A percentile compares a stretch with the other conserved stretches of the same genome.
Evolutionary conservation across 1,140 invertebrate species (phyloP).

Genomic region (Drosophila sp.): DNA sequence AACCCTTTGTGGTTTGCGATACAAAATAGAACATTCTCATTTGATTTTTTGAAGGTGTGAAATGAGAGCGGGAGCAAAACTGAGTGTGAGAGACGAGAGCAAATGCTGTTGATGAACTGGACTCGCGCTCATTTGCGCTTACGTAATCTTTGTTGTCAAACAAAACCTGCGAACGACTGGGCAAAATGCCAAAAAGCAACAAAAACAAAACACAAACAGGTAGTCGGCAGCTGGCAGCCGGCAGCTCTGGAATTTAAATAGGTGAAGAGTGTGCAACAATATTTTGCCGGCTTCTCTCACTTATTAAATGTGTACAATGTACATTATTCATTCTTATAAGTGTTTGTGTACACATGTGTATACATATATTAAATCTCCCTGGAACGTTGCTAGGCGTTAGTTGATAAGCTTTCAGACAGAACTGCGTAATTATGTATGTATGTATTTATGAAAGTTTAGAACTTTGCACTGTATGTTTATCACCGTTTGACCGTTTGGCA

Average conservation of each 20-base stretch:
- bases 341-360: not conserved
- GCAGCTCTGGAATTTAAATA: conserved; percentile 49
- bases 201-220: conserved; percentile 58
- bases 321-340: too few species aligned
- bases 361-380: too few species aligned
- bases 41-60: not conserved
- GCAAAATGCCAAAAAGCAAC: conserved; percentile 59
- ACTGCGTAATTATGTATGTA: conserved; percentile 64
- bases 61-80: not conserved
- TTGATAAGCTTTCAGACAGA: conserved; percentile 13
- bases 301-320: not conserved
- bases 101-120: conserved; percentile 6
- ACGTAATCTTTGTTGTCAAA: conserved; percentile 80
- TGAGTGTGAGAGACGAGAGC: conserved; percentile 18
- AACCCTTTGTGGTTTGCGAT: conserved; percentile 21
- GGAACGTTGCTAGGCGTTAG: conserved; percentile 61
- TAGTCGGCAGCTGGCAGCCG: conserved; percentile 43
- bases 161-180: conserved; percentile 51
- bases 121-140: conserved; percentile 35
- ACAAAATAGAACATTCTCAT: conserved; percentile 13
- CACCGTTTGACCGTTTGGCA: conserved; percentile 38
- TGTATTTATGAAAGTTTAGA: too few species aligned
- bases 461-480: conserved; percentile 61
- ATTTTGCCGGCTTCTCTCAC: conserved; percentile 14
- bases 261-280: not conserved